phyloP scores from a whole-genome alignment of 1,140 invertebrate species.

The Theocolax elegans region DNA sequence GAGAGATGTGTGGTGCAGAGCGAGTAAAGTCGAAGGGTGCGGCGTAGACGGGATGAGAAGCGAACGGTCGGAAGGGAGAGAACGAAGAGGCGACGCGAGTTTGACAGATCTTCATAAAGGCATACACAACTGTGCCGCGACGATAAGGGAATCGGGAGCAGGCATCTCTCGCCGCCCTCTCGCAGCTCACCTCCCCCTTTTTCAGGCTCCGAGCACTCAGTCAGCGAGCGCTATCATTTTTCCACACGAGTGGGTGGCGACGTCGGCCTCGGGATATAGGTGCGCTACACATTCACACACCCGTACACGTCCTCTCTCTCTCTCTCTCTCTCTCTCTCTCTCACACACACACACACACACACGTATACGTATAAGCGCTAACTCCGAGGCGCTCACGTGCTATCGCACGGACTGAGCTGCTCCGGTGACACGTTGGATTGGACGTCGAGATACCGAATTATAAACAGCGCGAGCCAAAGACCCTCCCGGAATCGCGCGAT shows the following conservation, averaged over 20 bases:
- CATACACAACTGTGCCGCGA: conserved; percentile 58
- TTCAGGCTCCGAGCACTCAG: conserved; percentile 52
- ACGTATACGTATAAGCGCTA: background rate
- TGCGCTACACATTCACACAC: conserved; percentile 11
- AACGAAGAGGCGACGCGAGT: conserved; percentile 45
- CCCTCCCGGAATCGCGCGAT: conserved; percentile 34
- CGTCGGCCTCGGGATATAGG: background rate
- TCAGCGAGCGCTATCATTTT: conserved; percentile 61
- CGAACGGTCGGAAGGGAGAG: conserved; percentile 4
- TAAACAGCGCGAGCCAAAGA: conserved; percentile 33
- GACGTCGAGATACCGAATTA: conserved; percentile 27
- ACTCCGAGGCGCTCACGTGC: background rate
- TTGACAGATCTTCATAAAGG: conserved; percentile 64
- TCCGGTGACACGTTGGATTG: conserved; percentile 4
- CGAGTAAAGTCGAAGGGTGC: background rate
- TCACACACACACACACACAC: conserved; percentile 10
- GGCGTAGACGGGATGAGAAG: background rate
- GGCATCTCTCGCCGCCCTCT: conserved; percentile 50
- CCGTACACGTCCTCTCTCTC: background rate
- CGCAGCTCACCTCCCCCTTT: conserved; percentile 37
- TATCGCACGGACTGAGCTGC: conserved; percentile 1
- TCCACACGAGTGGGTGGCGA: conserved; percentile 62
- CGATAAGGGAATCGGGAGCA: conserved; percentile 58
- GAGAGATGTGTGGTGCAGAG: background rate
- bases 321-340: background rate